Percentiles rank a stretch among this genome's conserved stretches.
These are phyloP conservation scores for Dendrolimus kikuchii DNA, from an alignment of 1,140 invertebrate genomes.

Conservation along the genomic window DNA sequence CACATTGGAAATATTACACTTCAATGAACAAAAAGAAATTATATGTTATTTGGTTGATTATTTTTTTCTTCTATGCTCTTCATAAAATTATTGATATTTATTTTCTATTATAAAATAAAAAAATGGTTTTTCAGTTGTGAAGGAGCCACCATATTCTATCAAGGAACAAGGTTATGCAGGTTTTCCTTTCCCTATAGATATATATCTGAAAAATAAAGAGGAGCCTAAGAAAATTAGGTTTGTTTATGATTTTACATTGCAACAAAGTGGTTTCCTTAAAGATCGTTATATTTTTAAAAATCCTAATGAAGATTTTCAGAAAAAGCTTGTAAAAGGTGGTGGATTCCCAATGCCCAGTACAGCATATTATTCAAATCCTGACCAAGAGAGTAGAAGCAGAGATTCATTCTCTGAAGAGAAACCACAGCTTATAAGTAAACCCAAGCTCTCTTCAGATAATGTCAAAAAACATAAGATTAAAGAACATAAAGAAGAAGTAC, in stretches of 20 bases:
- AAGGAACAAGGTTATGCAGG: constrained; percentile 96
- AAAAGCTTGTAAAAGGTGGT: constrained; percentile 90
- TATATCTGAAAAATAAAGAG: constrained; percentile 93
- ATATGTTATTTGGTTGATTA: too few species aligned
- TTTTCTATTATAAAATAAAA: background rate
- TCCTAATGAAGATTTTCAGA: constrained; percentile 91
- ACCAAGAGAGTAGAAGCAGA: constrained; percentile 68
- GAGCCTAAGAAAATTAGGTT: constrained; percentile 91
- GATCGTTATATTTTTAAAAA: constrained; percentile 83
- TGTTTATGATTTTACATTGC: constrained; percentile 89
- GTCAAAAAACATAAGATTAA: constrained; percentile 80
- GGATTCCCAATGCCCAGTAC: constrained; percentile 72
- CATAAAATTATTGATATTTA: too few species aligned
- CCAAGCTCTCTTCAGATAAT: constrained; percentile 75
- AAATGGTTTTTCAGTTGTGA: constrained; percentile 78
- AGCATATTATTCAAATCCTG: constrained; percentile 59
- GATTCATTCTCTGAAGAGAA: constrained; percentile 69
- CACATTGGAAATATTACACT: too few species aligned
- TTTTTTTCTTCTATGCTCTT: too few species aligned
- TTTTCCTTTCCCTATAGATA: constrained; percentile 91
- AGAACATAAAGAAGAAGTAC: constrained; percentile 76
- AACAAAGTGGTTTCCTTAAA: constrained; percentile 83
- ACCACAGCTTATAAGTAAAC: constrained; percentile 77
- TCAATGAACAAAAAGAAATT: too few species aligned
- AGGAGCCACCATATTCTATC: constrained; percentile 92